Percentiles rank a stretch among this genome's conserved stretches.
Conservation (phyloP, 2,888 invertebrate species). For the Eupithecia pulchellata region DNA sequence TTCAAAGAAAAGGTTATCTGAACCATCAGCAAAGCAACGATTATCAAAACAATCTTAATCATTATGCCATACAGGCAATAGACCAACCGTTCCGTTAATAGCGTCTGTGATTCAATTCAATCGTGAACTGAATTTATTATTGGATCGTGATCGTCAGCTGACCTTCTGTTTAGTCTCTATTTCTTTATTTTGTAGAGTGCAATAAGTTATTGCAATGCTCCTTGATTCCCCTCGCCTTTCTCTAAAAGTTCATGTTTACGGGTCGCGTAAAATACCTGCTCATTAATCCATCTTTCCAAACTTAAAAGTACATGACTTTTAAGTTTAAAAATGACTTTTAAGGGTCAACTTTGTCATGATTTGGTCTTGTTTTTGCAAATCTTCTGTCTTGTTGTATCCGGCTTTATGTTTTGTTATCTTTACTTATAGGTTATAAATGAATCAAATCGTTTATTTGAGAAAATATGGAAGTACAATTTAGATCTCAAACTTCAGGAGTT, state of each 20-base stretch:
- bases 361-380: neutral
- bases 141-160: constrained; percentile 34
- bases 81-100: constrained; percentile 8
- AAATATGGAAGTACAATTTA: too few species aligned
- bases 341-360: neutral
- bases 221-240: neutral
- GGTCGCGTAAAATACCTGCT: too few species aligned
- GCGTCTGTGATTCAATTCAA: constrained; percentile 12
- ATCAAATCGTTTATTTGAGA: too few species aligned
- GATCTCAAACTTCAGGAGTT: too few species aligned
- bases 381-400: neutral
- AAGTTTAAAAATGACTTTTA: too few species aligned
- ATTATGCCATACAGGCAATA: constrained; percentile 16
- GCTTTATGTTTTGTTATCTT: neutral
- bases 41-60: constrained; percentile 17
- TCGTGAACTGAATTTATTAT: constrained; percentile 27
- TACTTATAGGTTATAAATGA: too few species aligned
- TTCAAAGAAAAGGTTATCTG: constrained; percentile 8
- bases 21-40: constrained; percentile 11
- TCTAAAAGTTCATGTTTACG: neutral
- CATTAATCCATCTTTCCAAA: too few species aligned
- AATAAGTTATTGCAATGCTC: constrained; percentile 6
- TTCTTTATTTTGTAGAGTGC: constrained; percentile 9
- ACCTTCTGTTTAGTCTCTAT: constrained; percentile 33
- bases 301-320: too few species aligned